Evolutionary conservation across 2,113 vertebrate genomes (phyloP), one percentile per base, ranked within the genome.

Genomic region (Campylomormyrus numenius): DNA sequence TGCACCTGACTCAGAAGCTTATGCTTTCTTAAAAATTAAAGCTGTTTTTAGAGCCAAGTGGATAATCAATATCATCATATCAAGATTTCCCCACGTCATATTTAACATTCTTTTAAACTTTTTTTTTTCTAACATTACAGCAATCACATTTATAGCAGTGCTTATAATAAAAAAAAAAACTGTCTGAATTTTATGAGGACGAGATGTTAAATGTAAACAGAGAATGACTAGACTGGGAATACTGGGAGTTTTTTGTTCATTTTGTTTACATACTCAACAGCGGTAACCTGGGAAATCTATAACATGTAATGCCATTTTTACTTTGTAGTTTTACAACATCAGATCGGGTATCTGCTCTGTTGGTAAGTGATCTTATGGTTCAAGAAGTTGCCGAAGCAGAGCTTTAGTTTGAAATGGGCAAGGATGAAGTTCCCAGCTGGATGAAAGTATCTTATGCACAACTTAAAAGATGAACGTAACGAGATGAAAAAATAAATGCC

Each of bases 141-240:
- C 45, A 48, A 85, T 48, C 45, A 85, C 83, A 85, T 85, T 48
- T 46, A 85, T 85, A 85, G 45, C 83, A 85, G 83, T 46, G 45
- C 39, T 48, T 48, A 46, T 84, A 84, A 84, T 48, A 46, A 39
- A 56, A 53, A 53, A 53, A 56, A 56, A 31, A 74, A 74, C 9
- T 2, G 21, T 24, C 80, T 45, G 24, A 48, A 45, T n/a, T 48
- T 48, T 48, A 48, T 48, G 42, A 85, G 19, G 45, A 48, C 19
- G 17, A 85, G 42, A 48, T 48, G 7, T 45, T 21, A 46, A 85
- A 85, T 48, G 74, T 77, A 80, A 80, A 85, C 42, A 48, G 21
- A 85, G 39, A 85, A 48, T 85, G 83, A 24, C 39, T 46, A 83
- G 45, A 85, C 19, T 48, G 21, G 45, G 45, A 24, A 85, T 48